Base-by-base conservation (phyloP, 2,113 vertebrate genomes). In the Limnothrissa miodon region DNA sequence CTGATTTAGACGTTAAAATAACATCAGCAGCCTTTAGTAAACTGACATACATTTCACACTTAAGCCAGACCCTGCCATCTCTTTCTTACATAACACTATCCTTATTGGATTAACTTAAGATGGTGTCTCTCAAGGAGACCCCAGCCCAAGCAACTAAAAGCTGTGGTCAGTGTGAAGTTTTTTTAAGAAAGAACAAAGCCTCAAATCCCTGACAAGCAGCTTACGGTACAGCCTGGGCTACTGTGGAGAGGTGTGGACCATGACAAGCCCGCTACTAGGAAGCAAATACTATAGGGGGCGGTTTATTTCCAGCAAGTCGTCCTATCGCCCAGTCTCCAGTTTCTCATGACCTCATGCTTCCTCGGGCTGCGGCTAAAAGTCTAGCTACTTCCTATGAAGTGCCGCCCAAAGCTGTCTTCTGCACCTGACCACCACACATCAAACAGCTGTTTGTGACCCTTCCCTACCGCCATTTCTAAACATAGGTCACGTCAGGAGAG, bases 401-500 rank as follows among this genome's bases (percentile, higher is more conserved):
- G 85, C 45, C 62, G 82, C 78, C 62, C 81, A 86, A 83, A 85
- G 66, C 83, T 44, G 80, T 80, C 83, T 70, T 83, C 42, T 81
- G 80, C 88, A 88, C 87, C 85, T 87, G 87, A 86, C 84, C 23
- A 23, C 70, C 42, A 88, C 74, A 83, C 29, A 86, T 82, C 86
- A 84, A 74, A 81, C 59, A n/a, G 80, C 42, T 44, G 56, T 29
- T 33, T 56, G n/a, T 25, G 78, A 83, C 17, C 66, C 66, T 44
- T 23, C 59, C 62, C 53, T 39, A 44, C 45, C 70, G 44, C 80
- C 33, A 42, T 9, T 1, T 59, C 82, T 85, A 87, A 51, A 84
- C 83, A 88, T 85, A 84, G 70, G 33, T 74, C 29, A 74, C 4
- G 25, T 74, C 66, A 36, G 66, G 66, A 74, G 25, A 74, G 66